Percentiles rank a stretch among this genome's conserved stretches.
These are phyloP conservation scores for Ormia ochracea DNA, from an alignment of 2,888 invertebrate species.

Conservation along the genomic window DNA sequence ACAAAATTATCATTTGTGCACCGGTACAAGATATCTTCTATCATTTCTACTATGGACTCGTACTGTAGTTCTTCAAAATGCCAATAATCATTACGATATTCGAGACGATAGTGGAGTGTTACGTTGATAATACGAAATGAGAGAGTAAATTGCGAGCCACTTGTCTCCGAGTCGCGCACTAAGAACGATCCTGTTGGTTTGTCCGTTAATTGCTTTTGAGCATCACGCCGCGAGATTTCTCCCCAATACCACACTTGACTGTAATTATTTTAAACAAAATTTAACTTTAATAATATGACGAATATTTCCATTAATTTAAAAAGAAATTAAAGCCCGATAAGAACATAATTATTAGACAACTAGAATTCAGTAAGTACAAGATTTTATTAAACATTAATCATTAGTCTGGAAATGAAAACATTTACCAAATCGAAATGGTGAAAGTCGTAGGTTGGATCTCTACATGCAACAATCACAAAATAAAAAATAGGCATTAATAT, in stretches of 20 bases:
- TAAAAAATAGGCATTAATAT: no score
- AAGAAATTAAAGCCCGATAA: no score
- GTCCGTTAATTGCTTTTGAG: slow-evolving; percentile 82
- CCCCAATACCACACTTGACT: slow-evolving; percentile 89
- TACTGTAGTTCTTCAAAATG: slow-evolving; percentile 75
- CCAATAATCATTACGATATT: slow-evolving; percentile 80
- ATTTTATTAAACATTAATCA: no score
- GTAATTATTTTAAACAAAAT: slow-evolving; percentile 38
- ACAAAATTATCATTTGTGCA: slow-evolving; percentile 83
- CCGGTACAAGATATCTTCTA: slow-evolving; percentile 84
- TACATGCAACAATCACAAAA: no score
- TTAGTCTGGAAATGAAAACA: no score
- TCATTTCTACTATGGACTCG: slow-evolving; percentile 83
- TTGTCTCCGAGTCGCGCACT: slow-evolving; percentile 84
- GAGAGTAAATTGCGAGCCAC: slow-evolving; percentile 82
- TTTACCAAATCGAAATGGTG: no score
- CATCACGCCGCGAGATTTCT: slow-evolving; percentile 83
- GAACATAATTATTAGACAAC: no score
- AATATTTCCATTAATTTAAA: no score
- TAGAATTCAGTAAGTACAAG: no score
- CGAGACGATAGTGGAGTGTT: slow-evolving; percentile 85
- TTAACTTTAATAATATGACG: not conserved
- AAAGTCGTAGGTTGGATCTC: no score
- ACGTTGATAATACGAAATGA: slow-evolving; percentile 84
- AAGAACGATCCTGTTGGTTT: slow-evolving; percentile 87